phyloP scores from a whole-genome alignment of 2,888 invertebrate genomes.

The Chrysolina oricalcia region DNA sequence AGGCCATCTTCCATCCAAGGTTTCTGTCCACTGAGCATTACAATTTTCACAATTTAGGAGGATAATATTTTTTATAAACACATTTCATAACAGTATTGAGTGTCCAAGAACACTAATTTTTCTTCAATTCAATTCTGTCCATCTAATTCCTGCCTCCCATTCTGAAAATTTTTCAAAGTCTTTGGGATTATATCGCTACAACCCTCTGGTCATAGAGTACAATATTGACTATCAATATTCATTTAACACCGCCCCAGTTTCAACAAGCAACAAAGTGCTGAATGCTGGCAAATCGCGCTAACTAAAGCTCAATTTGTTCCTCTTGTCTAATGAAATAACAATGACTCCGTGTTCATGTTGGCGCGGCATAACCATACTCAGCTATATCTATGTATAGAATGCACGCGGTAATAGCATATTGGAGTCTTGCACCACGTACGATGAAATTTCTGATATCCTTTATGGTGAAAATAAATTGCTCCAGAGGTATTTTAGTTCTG shows the following conservation, averaged over 20 bases:
- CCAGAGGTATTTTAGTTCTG: not conserved
- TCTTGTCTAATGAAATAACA: conserved; percentile 39
- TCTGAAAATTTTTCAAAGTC: too few species aligned
- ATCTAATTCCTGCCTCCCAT: too few species aligned
- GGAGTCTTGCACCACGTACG: conserved; percentile 37
- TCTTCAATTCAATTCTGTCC: too few species aligned
- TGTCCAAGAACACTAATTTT: too few species aligned
- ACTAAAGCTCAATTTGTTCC: conserved; percentile 35
- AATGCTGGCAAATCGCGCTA: not conserved
- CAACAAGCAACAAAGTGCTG: not conserved
- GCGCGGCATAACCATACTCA: not conserved
- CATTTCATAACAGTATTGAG: too few species aligned
- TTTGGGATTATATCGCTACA: too few species aligned
- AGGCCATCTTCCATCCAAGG: too few species aligned
- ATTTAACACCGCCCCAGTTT: not conserved
- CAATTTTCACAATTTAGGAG: too few species aligned
- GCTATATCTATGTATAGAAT: conserved; percentile 33
- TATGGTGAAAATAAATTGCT: conserved; percentile 28
- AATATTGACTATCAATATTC: too few species aligned
- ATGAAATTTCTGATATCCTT: conserved; percentile 31
- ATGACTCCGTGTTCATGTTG: conserved; percentile 18
- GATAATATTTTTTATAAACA: too few species aligned
- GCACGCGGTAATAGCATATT: conserved; percentile 38
- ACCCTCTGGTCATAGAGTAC: too few species aligned
- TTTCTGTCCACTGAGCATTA: too few species aligned